A percentile compares a stretch with the other conserved stretches of the same genome.
phyloP scores from a whole-genome alignment of 2,797 vertebrate genomes.

The Rhynchotus rufescens region DNA sequence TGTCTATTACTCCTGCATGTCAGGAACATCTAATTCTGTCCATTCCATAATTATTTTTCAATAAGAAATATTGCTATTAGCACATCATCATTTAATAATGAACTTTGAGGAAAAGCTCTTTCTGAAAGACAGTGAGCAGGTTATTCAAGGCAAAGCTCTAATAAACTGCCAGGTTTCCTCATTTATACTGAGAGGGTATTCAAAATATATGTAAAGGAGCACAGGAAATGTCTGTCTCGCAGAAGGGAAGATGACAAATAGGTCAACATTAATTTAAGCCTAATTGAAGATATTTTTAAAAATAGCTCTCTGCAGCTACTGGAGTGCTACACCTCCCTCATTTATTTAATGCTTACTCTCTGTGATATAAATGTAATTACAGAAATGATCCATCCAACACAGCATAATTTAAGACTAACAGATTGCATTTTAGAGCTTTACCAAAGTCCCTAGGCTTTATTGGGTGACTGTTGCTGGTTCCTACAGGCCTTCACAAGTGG shows the following conservation, averaged over 20 bases:
- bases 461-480: neutral
- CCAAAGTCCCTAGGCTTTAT: neutral
- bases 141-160: constrained; percentile 29
- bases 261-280: constrained; percentile 28
- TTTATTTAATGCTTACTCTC: constrained; percentile 33
- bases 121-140: constrained; percentile 5
- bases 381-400: constrained; percentile 33
- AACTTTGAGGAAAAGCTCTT: neutral
- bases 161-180: neutral
- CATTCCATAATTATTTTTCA: constrained; percentile 22
- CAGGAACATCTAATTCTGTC: constrained; percentile 19
- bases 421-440: neutral
- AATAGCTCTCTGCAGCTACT: constrained; percentile 18
- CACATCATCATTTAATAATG: neutral
- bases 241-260: constrained; percentile 36
- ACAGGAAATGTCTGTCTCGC: neutral
- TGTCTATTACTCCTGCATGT: neutral
- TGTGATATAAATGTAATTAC: constrained; percentile 40
- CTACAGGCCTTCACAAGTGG: neutral
- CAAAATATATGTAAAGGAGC: neutral
- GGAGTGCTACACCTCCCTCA: neutral
- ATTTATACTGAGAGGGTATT: neutral
- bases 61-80: neutral
- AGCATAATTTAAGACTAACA: constrained; percentile 25
- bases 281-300: constrained; percentile 4